Percentiles rank a stretch among this genome's conserved stretches.
phyloP scores from a whole-genome alignment of 2,888 invertebrate genomes.

The Leptinotarsa haldemani region DNA sequence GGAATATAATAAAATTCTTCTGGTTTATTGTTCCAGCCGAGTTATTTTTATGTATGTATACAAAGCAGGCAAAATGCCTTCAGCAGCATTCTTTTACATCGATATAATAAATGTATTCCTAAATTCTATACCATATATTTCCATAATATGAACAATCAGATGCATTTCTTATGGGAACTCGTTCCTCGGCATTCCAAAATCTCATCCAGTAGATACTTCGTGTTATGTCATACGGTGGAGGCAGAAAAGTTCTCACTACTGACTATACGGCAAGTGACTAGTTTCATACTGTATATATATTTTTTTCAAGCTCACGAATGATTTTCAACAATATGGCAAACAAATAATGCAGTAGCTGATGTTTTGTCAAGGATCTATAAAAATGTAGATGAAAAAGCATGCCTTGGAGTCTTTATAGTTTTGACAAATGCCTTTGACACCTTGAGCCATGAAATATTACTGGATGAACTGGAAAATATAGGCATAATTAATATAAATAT shows the following conservation, averaged over 20 bases:
- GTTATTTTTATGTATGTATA: conserved; percentile 35
- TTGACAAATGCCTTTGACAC: no score
- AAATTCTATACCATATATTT: conserved; percentile 48
- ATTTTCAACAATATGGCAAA: no score
- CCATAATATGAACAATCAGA: conserved; percentile 57
- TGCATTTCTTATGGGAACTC: conserved; percentile 55
- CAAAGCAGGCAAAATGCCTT: conserved; percentile 29
- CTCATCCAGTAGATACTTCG: conserved; percentile 38
- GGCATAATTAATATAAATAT: no score
- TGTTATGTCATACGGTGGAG: background rate
- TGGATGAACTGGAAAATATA: no score
- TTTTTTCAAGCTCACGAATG: no score
- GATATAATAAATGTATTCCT: conserved; percentile 38
- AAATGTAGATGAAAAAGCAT: no score
- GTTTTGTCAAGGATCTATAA: no score
- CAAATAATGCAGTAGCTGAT: no score
- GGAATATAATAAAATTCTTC: conserved; percentile 24
- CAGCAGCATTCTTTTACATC: conserved; percentile 36
- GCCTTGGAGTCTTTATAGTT: no score
- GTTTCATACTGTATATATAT: background rate
- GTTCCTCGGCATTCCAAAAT: conserved; percentile 55
- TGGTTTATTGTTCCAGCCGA: conserved; percentile 19
- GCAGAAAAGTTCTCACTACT: background rate
- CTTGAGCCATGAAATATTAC: no score
- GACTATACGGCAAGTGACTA: background rate